phyloP scores from a whole-genome alignment of 1,140 invertebrate genomes.

The Drosophila hydei region DNA sequence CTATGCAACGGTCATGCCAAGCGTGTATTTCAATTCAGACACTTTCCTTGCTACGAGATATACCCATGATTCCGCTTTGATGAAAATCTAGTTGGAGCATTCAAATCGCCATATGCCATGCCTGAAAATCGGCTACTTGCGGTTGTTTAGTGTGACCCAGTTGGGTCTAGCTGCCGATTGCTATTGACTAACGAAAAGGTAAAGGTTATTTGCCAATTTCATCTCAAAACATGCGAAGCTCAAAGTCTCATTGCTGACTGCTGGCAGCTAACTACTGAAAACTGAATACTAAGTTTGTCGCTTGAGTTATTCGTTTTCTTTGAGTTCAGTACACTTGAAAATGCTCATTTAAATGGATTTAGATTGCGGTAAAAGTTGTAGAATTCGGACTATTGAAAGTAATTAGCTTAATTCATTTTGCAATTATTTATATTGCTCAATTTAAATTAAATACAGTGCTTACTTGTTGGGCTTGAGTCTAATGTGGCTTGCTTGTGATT shows the following conservation, averaged over 20 bases:
- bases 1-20: neutral
- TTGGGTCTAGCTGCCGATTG: slow-evolving; percentile 14
- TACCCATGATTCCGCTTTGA: neutral
- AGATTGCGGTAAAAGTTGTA: neutral
- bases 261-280: slow-evolving; percentile 1
- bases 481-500: slow-evolving; percentile 34
- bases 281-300: slow-evolving; percentile 12
- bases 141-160: slow-evolving; percentile 20
- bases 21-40: neutral
- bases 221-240: neutral
- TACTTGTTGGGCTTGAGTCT: slow-evolving; percentile 34
- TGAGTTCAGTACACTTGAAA: neutral
- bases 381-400: no score
- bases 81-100: slow-evolving; percentile 4
- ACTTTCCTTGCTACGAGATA: slow-evolving; percentile 18
- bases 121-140: slow-evolving; percentile 7
- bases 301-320: slow-evolving; percentile 19
- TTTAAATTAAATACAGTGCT: neutral
- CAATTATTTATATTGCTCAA: neutral
- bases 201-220: slow-evolving; percentile 20
- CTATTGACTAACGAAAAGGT: slow-evolving; percentile 44
- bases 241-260: neutral
- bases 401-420: no score
- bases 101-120: neutral
- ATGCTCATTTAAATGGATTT: neutral